These are phyloP conservation scores for Nemotelus pantherinus DNA, from an alignment of 2,888 invertebrate genomes.

Conservation along the genomic window DNA sequence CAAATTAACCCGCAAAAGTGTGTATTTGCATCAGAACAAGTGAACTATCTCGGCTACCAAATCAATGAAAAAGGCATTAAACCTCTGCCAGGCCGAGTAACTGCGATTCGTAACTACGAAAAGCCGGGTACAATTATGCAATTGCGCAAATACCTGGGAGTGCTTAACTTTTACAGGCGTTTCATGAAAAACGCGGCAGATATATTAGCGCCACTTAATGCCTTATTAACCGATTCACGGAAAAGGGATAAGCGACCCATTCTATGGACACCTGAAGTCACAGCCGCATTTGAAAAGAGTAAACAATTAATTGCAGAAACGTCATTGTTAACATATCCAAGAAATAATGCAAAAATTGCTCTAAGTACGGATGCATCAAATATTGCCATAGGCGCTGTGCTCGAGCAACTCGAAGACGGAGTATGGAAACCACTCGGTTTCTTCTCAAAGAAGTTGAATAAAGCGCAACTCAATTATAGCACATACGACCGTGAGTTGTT, in stretches of 20 bases:
- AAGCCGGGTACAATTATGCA: too few species aligned
- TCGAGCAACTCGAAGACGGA: background rate
- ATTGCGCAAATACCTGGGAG: too few species aligned
- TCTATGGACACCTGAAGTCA: too few species aligned
- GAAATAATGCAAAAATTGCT: background rate
- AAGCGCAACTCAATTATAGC: background rate
- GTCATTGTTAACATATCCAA: too few species aligned
- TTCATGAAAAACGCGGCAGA: too few species aligned
- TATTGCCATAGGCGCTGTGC: background rate
- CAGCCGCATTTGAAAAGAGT: too few species aligned
- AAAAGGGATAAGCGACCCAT: too few species aligned
- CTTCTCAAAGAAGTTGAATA: constrained; percentile 4
- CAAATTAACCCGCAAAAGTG: background rate
- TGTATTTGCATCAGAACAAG: background rate
- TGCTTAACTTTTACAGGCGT: too few species aligned
- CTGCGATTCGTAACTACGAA: background rate
- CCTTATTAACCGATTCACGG: too few species aligned
- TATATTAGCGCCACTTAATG: too few species aligned
- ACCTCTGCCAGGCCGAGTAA: background rate
- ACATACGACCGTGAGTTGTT: too few species aligned
- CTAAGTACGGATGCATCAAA: background rate
- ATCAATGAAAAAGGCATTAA: background rate
- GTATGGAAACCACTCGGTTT: constrained; percentile 4
- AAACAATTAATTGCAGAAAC: too few species aligned
- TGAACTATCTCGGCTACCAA: background rate